phyloP scores from a whole-genome alignment of 2,888 invertebrate genomes.

The Meghimatium bilineatum region DNA sequence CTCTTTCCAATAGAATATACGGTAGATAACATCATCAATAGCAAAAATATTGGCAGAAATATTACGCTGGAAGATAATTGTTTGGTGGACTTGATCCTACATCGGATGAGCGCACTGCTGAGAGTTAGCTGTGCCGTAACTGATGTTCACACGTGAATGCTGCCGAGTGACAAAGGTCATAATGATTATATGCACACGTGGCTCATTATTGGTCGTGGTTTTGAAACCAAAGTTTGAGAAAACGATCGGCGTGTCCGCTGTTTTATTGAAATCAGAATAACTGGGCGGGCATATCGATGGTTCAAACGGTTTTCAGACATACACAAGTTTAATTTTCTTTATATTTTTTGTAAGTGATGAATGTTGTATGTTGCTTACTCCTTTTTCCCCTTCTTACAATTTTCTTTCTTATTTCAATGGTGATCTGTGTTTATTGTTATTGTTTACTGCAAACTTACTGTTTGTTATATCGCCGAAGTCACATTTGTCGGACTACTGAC shows the following conservation, averaged over 20 bases:
- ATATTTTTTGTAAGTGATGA: too few relatives aligned
- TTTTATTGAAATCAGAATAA: background rate
- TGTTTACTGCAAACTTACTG: too few relatives aligned
- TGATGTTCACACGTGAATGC: background rate
- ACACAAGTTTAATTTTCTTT: too few relatives aligned
- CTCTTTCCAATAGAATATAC: background rate
- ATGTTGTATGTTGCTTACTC: too few relatives aligned
- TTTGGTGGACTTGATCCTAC: background rate
- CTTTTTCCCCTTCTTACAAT: too few relatives aligned
- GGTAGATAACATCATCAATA: conserved; percentile 4
- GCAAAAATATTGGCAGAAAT: background rate
- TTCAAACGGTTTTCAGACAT: too few relatives aligned
- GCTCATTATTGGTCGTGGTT: background rate
- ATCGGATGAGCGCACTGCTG: background rate
- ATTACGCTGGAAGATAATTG: conserved; percentile 19
- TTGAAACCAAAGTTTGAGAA: background rate
- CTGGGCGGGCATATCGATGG: background rate
- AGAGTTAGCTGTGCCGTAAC: background rate
- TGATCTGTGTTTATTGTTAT: too few relatives aligned
- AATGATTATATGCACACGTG: background rate
- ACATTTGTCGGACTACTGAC: too few relatives aligned
- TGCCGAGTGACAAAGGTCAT: background rate
- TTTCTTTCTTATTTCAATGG: too few relatives aligned
- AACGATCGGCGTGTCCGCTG: background rate
- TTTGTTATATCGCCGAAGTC: too few relatives aligned